Percentiles rank a stretch among this genome's conserved stretches.
These are phyloP conservation scores for Stegodyphus dumicola DNA, from an alignment of 1,140 invertebrate species.

Conservation along the genomic window DNA sequence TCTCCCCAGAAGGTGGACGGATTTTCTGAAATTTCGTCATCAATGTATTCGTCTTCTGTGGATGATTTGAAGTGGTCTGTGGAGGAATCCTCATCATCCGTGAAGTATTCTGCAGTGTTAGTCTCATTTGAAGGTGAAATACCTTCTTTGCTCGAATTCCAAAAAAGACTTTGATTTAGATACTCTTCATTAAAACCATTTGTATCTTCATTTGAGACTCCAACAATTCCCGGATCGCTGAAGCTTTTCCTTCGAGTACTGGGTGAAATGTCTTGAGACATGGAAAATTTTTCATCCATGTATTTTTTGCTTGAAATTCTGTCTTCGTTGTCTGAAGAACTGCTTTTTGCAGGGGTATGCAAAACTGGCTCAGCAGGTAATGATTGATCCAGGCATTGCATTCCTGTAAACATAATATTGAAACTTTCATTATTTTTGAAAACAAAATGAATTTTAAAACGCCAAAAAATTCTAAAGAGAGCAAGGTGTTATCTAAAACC, in stretches of 20 bases:
- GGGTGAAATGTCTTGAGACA: neutral
- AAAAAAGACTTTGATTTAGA: neutral
- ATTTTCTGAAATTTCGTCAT: constrained; percentile 62
- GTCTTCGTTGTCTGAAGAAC: too few species aligned
- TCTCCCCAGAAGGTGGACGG: constrained; percentile 29
- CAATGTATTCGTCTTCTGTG: constrained; percentile 59
- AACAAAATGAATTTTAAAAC: too few species aligned
- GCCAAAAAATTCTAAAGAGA: too few species aligned
- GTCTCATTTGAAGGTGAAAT: constrained; percentile 2
- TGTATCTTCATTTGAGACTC: neutral
- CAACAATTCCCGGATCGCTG: constrained; percentile 23
- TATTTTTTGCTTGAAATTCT: neutral
- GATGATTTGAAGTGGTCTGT: constrained; percentile 10
- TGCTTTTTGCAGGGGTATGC: too few species aligned
- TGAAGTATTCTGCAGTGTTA: neutral
- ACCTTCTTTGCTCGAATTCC: neutral
- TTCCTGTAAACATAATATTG: too few species aligned
- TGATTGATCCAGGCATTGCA: too few species aligned
- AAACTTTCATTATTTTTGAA: too few species aligned
- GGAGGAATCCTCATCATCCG: constrained; percentile 27
- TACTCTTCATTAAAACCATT: neutral
- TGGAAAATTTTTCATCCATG: neutral
- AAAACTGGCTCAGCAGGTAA: too few species aligned
- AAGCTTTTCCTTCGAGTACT: constrained; percentile 11
- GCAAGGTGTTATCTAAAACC: too few species aligned